Evolutionary conservation across 2,797 vertebrate species (phyloP).

Genomic region (Acanthurus leucopareius): DNA sequence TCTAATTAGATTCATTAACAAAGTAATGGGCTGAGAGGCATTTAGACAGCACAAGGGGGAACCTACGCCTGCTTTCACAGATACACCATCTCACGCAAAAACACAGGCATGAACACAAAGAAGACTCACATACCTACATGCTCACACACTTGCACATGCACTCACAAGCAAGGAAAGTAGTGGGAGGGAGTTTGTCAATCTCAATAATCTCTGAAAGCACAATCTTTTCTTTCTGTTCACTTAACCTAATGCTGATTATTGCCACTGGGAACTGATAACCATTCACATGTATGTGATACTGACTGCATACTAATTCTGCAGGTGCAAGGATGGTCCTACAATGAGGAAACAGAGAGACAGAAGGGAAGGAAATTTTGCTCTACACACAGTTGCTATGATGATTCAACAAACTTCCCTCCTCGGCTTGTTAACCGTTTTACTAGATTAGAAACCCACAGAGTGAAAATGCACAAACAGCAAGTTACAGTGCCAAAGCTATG

Average conservation of each 20-base stretch:
- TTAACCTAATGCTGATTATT: constrained; percentile 72
- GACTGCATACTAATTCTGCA: constrained; percentile 81
- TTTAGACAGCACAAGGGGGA: constrained; percentile 30
- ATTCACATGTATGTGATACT: constrained; percentile 61
- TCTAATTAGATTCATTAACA: constrained; percentile 70
- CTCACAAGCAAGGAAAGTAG: constrained; percentile 20
- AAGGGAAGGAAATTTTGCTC: constrained; percentile 5
- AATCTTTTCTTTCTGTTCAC: constrained; percentile 71
- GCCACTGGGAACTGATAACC: constrained; percentile 67
- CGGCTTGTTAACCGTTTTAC: constrained; percentile 49
- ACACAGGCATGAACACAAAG: constrained; percentile 61
- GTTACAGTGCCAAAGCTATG: constrained; percentile 1
- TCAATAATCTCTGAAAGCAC: constrained; percentile 57
- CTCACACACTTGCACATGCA: constrained; percentile 38
- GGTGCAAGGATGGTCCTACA: constrained; percentile 65
- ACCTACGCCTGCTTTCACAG: constrained; percentile 4
- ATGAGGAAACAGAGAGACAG: constrained; percentile 16
- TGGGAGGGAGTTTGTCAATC: constrained; percentile 36
- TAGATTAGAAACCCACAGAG: constrained; percentile 33
- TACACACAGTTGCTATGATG: constrained; percentile 16
- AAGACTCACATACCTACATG: background rate
- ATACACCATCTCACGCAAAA: constrained; percentile 30
- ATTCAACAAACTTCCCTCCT: constrained; percentile 54
- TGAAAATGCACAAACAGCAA: constrained; percentile 50
- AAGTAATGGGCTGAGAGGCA: constrained; percentile 49